These are phyloP conservation scores for Montipora capricornis DNA, from an alignment of 64 coral and sea anemone species.

Conservation along the genomic window DNA sequence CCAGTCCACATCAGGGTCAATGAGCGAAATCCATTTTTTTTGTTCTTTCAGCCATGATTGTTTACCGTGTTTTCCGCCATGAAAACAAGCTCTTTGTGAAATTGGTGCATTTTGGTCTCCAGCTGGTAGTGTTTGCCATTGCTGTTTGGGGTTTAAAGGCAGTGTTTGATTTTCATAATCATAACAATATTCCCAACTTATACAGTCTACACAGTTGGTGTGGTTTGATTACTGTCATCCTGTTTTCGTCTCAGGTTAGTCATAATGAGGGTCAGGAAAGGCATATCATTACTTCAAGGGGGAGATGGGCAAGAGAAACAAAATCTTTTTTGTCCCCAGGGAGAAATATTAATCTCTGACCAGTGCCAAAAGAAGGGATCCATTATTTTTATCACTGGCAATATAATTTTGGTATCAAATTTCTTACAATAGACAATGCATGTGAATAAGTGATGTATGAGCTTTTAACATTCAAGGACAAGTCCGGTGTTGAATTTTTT, in stretches of 20 bases:
- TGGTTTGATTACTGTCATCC: constrained; percentile 68
- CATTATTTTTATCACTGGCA: too few species aligned
- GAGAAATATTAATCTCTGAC: too few species aligned
- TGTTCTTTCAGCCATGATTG: constrained; percentile 88
- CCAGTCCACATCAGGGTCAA: too few species aligned
- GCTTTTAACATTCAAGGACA: too few species aligned
- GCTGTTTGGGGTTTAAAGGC: constrained; percentile 89
- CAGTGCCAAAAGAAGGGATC: too few species aligned
- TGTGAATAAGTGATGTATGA: too few species aligned
- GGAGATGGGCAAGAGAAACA: too few species aligned
- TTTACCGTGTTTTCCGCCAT: constrained; percentile 89
- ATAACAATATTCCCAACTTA: constrained; percentile 65
- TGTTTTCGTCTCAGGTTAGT: constrained; percentile 89
- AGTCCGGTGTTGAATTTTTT: too few species aligned
- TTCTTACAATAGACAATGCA: too few species aligned
- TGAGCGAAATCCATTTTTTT: background rate
- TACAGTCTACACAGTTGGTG: constrained; percentile 95
- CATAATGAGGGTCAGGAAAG: background rate
- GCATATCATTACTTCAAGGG: background rate
- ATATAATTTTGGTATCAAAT: too few species aligned
- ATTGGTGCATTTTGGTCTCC: constrained; percentile 89
- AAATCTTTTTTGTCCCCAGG: too few species aligned
- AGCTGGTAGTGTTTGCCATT: constrained; percentile 79
- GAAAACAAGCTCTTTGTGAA: constrained; percentile 90
- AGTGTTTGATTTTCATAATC: constrained; percentile 96